Evolutionary conservation across 2,113 vertebrate genomes (phyloP), one percentile per base, ranked within the genome.

Genomic region (Passer montanus): DNA sequence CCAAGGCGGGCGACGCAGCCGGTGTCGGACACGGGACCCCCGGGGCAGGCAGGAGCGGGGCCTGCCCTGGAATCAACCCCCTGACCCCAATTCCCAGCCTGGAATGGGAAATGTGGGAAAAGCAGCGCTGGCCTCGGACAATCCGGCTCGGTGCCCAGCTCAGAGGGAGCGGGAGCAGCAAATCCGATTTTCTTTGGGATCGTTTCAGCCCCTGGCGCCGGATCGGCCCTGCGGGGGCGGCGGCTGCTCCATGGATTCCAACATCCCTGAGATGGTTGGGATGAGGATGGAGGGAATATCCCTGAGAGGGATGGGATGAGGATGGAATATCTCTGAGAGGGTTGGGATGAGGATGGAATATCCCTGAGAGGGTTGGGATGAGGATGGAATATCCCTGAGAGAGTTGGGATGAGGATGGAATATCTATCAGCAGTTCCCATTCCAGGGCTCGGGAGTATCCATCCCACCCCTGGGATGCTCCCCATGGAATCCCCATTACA

Each of bases 181-280:
- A 35, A 79, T 35, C 31, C 9, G 0, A 31, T 30, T 79, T 30
- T 66, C 7, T 24, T 30, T 5, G 39, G 62, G 49, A 66, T 66
- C 11, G 0, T 20, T 30, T 30, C 11, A 3, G 49, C 26, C 15
- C 26, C 31, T 9, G 49, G 49, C 35, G 31, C 39, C 17, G 76
- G 60, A 64, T 52, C 6, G 2, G 47, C 30, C 75, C 24, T 2
- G 0, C 0, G 2, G 59, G 27, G 21, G 21, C 1, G 1, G n/a
- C 4, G 2, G 35, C 30, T 13, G 47, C 37, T 43, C 75, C 19
- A 4, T 5, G 23, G 47, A 64, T 63, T 22, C 31, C 75, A 43
- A 26, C 27, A 15, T 55, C 37, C 22, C 22, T 27, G 30, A 27
- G 13, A 11, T 1, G 8, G 6, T 5, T 43, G 39, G 69, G 69